Conservation (phyloP, 2,888 invertebrate genomes). For the Callyntrura guangdongensis region DNA sequence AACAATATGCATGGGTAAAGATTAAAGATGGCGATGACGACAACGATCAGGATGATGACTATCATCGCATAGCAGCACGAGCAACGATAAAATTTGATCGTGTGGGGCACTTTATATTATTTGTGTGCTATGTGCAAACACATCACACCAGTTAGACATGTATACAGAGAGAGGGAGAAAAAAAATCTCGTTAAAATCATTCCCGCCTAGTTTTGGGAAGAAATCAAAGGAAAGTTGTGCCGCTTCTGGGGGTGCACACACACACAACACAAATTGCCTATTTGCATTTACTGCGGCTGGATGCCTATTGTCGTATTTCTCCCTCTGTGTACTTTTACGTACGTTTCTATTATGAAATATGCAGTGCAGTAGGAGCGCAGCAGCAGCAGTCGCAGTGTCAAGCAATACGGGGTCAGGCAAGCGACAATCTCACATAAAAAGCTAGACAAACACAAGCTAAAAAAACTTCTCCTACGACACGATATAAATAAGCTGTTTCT, state of each 20-base stretch:
- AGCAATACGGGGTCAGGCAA: neutral
- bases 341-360: neutral
- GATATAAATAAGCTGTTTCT: conserved; percentile 30
- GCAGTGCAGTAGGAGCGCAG: neutral
- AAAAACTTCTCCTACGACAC: neutral
- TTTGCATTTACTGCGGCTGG: conserved; percentile 19
- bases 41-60: neutral
- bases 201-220: neutral
- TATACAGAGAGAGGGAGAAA: neutral
- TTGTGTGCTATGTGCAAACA: neutral
- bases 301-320: neutral
- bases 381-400: conserved; percentile 11
- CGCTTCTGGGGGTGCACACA: neutral
- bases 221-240: neutral
- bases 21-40: neutral
- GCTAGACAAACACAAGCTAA: neutral
- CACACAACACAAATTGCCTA: neutral
- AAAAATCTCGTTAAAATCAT: conserved; percentile 72
- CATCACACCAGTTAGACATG: too few relatives aligned
- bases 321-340: neutral
- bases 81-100: conserved; percentile 31
- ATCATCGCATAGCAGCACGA: too few relatives aligned
- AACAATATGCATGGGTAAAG: neutral
- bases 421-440: neutral
- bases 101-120: neutral